Base-by-base conservation (phyloP, 2,113 vertebrate genomes). In the Eupsittula cactorum region DNA sequence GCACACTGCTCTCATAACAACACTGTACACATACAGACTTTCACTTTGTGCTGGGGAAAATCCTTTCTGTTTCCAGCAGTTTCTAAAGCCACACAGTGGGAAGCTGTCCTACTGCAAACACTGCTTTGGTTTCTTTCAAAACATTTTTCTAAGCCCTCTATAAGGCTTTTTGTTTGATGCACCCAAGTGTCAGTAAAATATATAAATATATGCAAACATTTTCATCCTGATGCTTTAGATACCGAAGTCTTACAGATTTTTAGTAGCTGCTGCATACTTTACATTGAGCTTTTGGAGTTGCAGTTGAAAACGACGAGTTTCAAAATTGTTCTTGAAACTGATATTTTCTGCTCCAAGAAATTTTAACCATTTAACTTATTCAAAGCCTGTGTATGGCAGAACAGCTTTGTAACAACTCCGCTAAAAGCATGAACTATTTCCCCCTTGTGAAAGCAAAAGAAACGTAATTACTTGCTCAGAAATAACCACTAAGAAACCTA, bases 331-430 rank as follows among this genome's bases (percentile, higher is more conserved):
- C 63, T 59, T 59, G 55, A 23, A 59, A 59, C 33, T 55, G 35
- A 2, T 64, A 86, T 74, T 71, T 87, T 67, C 76, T 74, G 68
- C 85, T 92, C 60, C 46, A 50, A 44, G 81, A 60, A 74, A 92
- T 90, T 59, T 88, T 88, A 94, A 83, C 44, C 1, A 1, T n/a
- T 86, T 69, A 49, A 79, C 60, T 71, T 55, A 64, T 27, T 57
- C 60, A 39, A 78, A 92, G 50, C 28, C 50, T 68, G 73, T 13
- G 28, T 8, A 50, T 3, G 70, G 73, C 44, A 93, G 68, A 33
- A 89, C 35, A 86, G 50, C n/a, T 92, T 95, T 96, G 88, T 60
- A 73, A 70, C 59, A 59, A 20, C 82, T 86, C 93, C 83, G 92
- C 69, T 70, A 76, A 92, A 93, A 95, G 39, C 55, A 83, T 16